These are phyloP conservation scores for Electrophaes corylata DNA, from an alignment of 2,888 invertebrate species.

Conservation along the genomic window DNA sequence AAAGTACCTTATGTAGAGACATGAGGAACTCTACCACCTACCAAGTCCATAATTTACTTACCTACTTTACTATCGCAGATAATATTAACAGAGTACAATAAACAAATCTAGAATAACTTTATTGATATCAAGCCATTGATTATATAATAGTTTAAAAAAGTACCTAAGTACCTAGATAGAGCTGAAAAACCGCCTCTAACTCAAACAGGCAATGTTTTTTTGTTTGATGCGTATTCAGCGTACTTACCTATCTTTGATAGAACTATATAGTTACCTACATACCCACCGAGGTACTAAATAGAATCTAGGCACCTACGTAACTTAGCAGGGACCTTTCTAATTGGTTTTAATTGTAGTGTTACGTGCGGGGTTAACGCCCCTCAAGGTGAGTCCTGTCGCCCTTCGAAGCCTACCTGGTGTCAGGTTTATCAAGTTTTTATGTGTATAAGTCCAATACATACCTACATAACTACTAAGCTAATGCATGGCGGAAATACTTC, in stretches of 20 bases:
- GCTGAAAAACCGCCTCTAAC: neutral
- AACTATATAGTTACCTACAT: neutral
- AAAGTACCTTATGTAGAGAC: no score
- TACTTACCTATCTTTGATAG: no score
- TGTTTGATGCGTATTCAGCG: no score
- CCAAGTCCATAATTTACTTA: neutral
- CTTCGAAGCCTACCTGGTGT: constrained; percentile 7
- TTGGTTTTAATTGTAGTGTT: constrained; percentile 3
- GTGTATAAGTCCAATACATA: neutral
- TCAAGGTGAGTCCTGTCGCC: constrained; percentile 18
- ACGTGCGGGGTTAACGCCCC: constrained; percentile 26
- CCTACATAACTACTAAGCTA: neutral
- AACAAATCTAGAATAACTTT: neutral
- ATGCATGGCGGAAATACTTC: no score
- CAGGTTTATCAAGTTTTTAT: constrained; percentile 19
- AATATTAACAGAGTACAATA: neutral
- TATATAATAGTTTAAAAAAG: no score
- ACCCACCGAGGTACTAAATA: neutral
- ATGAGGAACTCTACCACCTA: no score
- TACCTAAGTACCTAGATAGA: no score
- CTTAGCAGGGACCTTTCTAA: neutral
- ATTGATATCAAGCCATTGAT: neutral
- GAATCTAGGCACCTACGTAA: neutral
- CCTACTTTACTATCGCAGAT: neutral
- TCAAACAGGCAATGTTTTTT: no score